Evolutionary conservation across 2,888 invertebrate genomes (phyloP).

Genomic region (Parthenolecanium corni): DNA sequence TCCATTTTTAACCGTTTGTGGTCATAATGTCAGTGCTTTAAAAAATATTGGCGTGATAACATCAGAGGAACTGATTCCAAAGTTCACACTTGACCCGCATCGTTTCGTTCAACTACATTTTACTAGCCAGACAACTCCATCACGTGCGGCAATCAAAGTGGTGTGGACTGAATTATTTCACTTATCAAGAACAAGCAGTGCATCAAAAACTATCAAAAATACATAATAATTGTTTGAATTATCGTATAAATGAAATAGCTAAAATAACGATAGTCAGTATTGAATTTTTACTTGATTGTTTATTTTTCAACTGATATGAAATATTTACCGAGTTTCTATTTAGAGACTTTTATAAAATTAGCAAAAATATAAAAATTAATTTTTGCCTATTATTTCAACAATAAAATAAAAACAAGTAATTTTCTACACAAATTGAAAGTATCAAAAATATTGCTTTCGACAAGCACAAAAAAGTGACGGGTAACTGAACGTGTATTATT

Average conservation of each 20-base stretch:
- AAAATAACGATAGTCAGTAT: neutral
- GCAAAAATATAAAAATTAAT: too few species aligned
- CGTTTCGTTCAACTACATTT: slow-evolving; percentile 35
- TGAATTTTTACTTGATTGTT: neutral
- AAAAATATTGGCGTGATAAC: slow-evolving; percentile 4
- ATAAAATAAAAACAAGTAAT: too few species aligned
- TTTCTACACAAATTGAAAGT: too few species aligned
- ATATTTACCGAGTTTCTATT: too few species aligned
- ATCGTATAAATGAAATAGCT: neutral
- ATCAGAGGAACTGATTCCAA: slow-evolving; percentile 11
- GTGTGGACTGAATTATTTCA: slow-evolving; percentile 84
- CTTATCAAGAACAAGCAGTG: slow-evolving; percentile 70
- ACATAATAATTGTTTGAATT: neutral
- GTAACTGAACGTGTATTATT: too few species aligned
- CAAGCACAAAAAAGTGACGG: too few species aligned
- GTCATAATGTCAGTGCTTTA: slow-evolving; percentile 62
- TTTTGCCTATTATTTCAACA: too few species aligned
- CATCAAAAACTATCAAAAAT: slow-evolving; percentile 59
- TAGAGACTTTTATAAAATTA: too few species aligned
- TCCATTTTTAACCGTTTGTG: slow-evolving; percentile 69
- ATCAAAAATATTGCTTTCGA: too few species aligned
- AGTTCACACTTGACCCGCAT: neutral
- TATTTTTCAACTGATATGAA: neutral
- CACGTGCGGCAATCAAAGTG: slow-evolving; percentile 72
- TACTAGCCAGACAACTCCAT: slow-evolving; percentile 58